These are phyloP conservation scores for Leptocoma aspasia DNA, from an alignment of 2,113 vertebrate genomes.

Conservation along the genomic window DNA sequence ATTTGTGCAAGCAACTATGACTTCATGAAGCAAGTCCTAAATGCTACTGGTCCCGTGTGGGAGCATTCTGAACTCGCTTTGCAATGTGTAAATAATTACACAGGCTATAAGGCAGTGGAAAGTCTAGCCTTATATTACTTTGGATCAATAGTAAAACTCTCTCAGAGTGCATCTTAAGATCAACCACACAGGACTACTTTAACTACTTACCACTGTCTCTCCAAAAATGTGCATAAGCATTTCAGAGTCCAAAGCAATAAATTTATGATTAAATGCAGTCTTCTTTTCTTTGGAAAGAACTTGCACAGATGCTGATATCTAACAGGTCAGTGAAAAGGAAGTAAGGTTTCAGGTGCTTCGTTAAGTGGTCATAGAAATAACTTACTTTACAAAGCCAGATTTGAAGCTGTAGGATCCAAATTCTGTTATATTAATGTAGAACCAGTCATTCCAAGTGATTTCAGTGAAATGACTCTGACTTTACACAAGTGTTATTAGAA, in stretches of 20 bases:
- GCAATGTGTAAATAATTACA: background rate
- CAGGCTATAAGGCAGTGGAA: background rate
- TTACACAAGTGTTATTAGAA: constrained; percentile 35
- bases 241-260: constrained; percentile 10
- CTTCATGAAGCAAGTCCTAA: background rate
- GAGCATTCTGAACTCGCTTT: background rate
- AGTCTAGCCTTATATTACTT: background rate
- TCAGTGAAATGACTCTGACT: constrained; percentile 17
- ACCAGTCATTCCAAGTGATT: background rate
- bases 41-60: background rate
- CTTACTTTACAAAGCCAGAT: background rate
- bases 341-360: background rate
- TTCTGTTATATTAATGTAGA: background rate
- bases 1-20: background rate
- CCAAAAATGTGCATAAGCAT: background rate
- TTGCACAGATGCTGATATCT: background rate
- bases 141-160: background rate
- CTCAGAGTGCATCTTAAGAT: background rate
- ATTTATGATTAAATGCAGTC: background rate
- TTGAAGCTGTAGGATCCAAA: background rate
- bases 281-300: constrained; percentile 31
- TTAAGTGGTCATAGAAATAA: constrained; percentile 11
- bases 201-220: background rate
- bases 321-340: background rate
- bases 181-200: background rate